Evolutionary conservation across 2,797 vertebrate species (phyloP), one percentile per base, ranked within the genome.

Genomic region (Ispidina lecontei): DNA sequence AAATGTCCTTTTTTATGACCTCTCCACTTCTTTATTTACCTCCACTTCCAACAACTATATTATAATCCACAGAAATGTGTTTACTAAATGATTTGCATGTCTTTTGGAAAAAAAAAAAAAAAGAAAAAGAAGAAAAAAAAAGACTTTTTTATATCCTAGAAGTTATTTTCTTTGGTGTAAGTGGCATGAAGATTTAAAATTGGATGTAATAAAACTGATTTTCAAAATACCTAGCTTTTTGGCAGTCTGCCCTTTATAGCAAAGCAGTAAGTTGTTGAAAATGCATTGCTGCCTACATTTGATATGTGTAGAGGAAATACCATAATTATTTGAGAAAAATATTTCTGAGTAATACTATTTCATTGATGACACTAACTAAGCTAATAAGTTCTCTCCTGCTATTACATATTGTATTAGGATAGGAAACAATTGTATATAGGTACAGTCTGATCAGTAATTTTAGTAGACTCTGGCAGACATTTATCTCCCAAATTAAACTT

Each of bases 401-500:
- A 16, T 75, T 65, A 44, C 43, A 35, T 77, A 67, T 79, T 79
- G 52, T 31, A 70, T 88, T 59, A 62, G 1, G 3, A 68, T 84
- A 70, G 37, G 20, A 69, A 69, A 31, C 19, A 47, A 33, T 71
- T 68, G 8, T 37, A 46, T 64, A n/a, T 78, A 49, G 41, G 23
- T 54, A 64, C 56, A n/a, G 43, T 73, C 49, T 74, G n/a, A 80
- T 91, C 75, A 59, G 31, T 72, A 39, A 62, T 77, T 92, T 93
- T 81, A 54, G 55, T 39, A n/a, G 74, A 58, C 16, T 75, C 52
- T 83, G 72, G 51, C 55, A 92, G 52, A 74, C 21, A 31, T 89
- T 76, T 71, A 29, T 88, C 46, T 90, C 29, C 51, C 37, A 89
- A 56, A 79, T 87, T 76, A 81, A 82, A 72, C 70, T 74, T 84